Evolutionary conservation across 2,888 invertebrate species (phyloP).

Genomic region (Criorhina ranunculi): DNA sequence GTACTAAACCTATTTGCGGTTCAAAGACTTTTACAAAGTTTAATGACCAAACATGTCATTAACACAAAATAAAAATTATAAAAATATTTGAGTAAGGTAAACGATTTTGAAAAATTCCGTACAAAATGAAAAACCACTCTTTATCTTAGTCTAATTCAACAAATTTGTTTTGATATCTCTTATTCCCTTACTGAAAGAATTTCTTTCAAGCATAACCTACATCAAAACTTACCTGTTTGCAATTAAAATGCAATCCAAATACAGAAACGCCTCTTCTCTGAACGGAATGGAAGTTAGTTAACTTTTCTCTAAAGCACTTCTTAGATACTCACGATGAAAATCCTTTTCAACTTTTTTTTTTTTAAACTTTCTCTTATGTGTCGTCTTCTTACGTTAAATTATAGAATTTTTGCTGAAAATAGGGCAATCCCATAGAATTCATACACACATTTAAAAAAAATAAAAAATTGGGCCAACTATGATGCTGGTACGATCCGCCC

Average conservation of each 20-base stretch:
- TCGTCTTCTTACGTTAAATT: slow-evolving; percentile 37
- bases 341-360: slow-evolving; percentile 10
- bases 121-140: too few species aligned
- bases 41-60: too few species aligned
- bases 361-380: slow-evolving; percentile 7
- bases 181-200: too few species aligned
- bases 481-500: slow-evolving; percentile 49
- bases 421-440: slow-evolving; percentile 46
- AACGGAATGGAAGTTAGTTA: neutral
- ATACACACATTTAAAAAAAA: slow-evolving; percentile 21
- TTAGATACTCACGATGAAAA: slow-evolving; percentile 3
- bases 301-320: slow-evolving; percentile 17
- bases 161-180: too few species aligned
- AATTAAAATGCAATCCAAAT: slow-evolving; percentile 30
- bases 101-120: too few species aligned
- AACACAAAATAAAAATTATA: too few species aligned
- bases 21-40: too few species aligned
- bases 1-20: too few species aligned
- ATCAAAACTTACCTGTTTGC: slow-evolving; percentile 52
- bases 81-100: too few species aligned
- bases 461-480: slow-evolving; percentile 51
- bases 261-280: slow-evolving; percentile 12
- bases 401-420: slow-evolving; percentile 56
- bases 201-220: neutral
- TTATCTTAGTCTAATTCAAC: too few species aligned